Evolutionary conservation across 1,140 invertebrate genomes (phyloP), one percentile per base, ranked within the genome.

Genomic region (Ruditapes philippinarum): DNA sequence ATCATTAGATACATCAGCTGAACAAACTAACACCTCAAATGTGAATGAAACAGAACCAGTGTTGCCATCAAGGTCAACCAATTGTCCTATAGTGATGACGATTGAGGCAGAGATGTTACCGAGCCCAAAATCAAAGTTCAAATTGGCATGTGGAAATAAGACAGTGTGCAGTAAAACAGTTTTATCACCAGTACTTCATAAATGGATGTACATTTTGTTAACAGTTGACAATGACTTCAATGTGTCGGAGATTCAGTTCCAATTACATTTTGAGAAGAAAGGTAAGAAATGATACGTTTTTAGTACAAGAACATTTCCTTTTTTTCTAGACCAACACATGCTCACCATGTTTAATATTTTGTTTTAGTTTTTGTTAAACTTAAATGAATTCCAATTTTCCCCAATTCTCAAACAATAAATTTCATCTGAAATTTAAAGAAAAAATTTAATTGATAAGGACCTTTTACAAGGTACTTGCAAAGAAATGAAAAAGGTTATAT

Each of bases 161-260:
- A 79, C 85, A 19, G 19, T n/a, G 9, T 88, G 85, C 80, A 9
- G 45, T 31, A 5, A 60, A 22, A 70, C 42, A 14, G 49, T 68
- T 0, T 19, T 80, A 4, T 79, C 85, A 11, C 85, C 85, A 31
- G 19, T 17, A 28, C 25, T 88, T 0, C 40, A 79, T 17, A 65
- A 78, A 28, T 88, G 85, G 85, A 65, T 60, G 3, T 88, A 88
- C 31, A 57, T 88, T 31, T 33, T 60, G 0, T 33, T 88, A 7
- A 25, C 45, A 0, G 70, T 88, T 31, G 76, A 88, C 40, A 38
- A 76, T 25, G n/a, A 28, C 28, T 80, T 31, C 40, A 88, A 80
- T 80, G 85, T 88, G n/a, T 88, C 85, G 40, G 74, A 88, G 25
- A 42, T 88, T 33, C 45, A 40, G 49, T 88, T 88, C 62, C 51